These are phyloP conservation scores for Trichopria drosophilae DNA, from an alignment of 2,888 invertebrate genomes.

Conservation along the genomic window DNA sequence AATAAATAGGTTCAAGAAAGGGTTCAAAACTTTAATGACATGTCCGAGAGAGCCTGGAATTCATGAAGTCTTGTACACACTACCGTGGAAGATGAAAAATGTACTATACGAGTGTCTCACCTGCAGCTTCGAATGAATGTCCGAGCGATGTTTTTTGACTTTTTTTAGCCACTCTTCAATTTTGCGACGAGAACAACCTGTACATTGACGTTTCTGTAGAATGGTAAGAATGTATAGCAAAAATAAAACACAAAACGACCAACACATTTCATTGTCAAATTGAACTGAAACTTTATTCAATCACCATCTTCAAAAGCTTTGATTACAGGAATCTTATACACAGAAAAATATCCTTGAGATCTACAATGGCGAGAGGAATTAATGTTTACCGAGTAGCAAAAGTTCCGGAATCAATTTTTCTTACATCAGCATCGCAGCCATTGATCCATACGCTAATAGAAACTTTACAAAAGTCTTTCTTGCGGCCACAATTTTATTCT, in stretches of 20 bases:
- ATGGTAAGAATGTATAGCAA: conserved; percentile 23
- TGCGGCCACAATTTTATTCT: too few relatives aligned
- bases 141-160: conserved; percentile 4
- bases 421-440: background rate
- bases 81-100: too few relatives aligned
- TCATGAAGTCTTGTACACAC: too few relatives aligned
- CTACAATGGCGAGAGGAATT: conserved; percentile 49
- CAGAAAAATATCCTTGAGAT: conserved; percentile 50
- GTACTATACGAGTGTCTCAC: conserved; percentile 19
- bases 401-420: conserved; percentile 10
- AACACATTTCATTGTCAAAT: conserved; percentile 49
- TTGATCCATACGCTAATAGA: too few relatives aligned
- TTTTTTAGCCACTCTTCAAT: conserved; percentile 9
- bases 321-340: conserved; percentile 55
- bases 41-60: too few relatives aligned
- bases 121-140: conserved; percentile 21
- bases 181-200: conserved; percentile 18
- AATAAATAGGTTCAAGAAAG: too few relatives aligned
- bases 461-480: too few relatives aligned
- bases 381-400: conserved; percentile 48
- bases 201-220: conserved; percentile 5
- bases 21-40: too few relatives aligned
- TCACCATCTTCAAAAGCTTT: conserved; percentile 50
- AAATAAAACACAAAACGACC: conserved; percentile 54
- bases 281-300: conserved; percentile 57